Evolutionary conservation across 2,888 invertebrate species (phyloP).

Genomic region (Himalopsyche tibetana): DNA sequence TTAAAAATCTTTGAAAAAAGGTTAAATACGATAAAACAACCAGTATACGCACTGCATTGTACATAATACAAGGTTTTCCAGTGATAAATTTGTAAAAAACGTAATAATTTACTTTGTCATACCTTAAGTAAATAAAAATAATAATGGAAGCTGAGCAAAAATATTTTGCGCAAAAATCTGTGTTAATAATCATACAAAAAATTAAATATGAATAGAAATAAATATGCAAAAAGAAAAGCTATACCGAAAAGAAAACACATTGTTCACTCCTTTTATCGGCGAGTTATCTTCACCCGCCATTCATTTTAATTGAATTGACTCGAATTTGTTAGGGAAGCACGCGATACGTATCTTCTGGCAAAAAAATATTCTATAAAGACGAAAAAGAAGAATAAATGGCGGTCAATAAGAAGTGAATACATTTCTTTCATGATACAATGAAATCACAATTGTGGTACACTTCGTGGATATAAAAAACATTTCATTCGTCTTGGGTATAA

Average conservation of each 20-base stretch:
- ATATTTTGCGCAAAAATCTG: neutral
- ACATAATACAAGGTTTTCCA: no score
- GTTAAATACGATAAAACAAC: no score
- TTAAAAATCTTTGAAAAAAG: no score
- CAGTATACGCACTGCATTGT: no score
- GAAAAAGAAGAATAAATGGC: neutral
- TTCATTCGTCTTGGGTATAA: no score
- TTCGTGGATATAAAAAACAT: no score
- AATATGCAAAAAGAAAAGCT: constrained; percentile 40
- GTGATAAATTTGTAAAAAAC: no score
- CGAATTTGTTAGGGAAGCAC: constrained; percentile 53
- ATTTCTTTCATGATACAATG: neutral
- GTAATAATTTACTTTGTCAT: no score
- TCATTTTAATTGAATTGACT: constrained; percentile 62
- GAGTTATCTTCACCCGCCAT: constrained; percentile 56
- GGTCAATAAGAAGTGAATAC: neutral
- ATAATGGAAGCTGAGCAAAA: no score
- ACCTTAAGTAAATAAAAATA: no score
- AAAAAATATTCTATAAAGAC: constrained; percentile 27
- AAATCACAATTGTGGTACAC: no score
- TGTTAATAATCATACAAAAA: neutral
- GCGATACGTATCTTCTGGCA: constrained; percentile 57
- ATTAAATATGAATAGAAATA: neutral
- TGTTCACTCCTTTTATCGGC: constrained; percentile 60
- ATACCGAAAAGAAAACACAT: constrained; percentile 55